Evolutionary conservation across 2,888 invertebrate species (phyloP), one percentile per base, ranked within the genome.

Genomic region (Pseudanteris insignis): DNA sequence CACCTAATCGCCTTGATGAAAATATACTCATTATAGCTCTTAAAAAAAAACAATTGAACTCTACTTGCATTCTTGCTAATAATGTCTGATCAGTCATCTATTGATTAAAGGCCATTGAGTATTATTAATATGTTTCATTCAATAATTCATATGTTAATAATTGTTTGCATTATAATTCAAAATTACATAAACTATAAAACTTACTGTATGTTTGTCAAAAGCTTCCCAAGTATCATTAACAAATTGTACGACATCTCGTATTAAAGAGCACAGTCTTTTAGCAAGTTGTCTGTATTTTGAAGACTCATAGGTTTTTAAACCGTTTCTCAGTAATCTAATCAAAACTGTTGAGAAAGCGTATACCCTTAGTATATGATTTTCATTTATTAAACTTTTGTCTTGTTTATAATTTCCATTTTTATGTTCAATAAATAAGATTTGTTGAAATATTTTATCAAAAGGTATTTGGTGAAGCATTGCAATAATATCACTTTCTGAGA

Each of bases 401-500:
- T 86, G 84, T 28, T 79, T 71, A 67, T 84, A 81, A 79, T 76
- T 70, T 18, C 75, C 75, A 53, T 82, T 77, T 14, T 73, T 74
- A 26, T 71, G 69, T 12, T 78, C 75, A 13, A 83, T 77, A 24
- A 81, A 74, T n/a, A 84, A 79, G 69, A 83, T 71, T 37, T 80
- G 74, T 62, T 85, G 82, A 72, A 90, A 91, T 10, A 91, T 71
- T 64, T 83, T 83, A 63, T 88, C 86, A 53, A 91, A 81, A 0
- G 91, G 88, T 59, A 92, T 82, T 80, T 92, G 92, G 78, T 89
- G 88, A 0, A 92, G 81, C n/a, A 92, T 75, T 1, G 87, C 84
- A 15, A 91, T 88, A 26, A 92, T 78, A 80, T 92, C 92, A 70
- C 87, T 89, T 78, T 92, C 92, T 64, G 86, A 86, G 2, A 91